These are phyloP conservation scores for Rissa tridactyla DNA, from an alignment of 2,113 vertebrate genomes.

Conservation along the genomic window DNA sequence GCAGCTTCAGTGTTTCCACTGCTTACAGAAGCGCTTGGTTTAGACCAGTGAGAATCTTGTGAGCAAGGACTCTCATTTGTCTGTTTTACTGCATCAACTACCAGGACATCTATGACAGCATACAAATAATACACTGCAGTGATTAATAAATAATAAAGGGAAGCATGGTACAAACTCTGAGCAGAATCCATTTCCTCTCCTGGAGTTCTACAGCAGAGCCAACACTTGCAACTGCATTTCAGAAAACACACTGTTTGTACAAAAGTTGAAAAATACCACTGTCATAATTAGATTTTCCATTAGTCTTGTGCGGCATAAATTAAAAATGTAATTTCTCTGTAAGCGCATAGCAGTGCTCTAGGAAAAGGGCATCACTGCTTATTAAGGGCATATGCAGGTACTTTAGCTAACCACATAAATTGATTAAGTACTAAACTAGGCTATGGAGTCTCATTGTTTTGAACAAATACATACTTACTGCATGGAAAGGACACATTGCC, in stretches of 20 bases:
- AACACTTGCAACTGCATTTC: not conserved
- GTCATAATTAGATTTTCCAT: conserved; percentile 76
- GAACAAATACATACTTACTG: conserved; percentile 38
- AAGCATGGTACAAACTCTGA: not conserved
- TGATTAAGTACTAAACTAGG: conserved; percentile 30
- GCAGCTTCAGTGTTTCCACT: not conserved
- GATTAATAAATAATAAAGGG: conserved; percentile 14
- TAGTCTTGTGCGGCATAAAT: conserved; percentile 72
- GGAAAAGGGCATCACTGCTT: conserved; percentile 70
- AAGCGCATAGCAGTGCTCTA: conserved; percentile 50
- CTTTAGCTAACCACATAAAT: conserved; percentile 9
- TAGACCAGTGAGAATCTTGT: not conserved
- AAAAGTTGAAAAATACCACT: conserved; percentile 60
- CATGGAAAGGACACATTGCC: not conserved
- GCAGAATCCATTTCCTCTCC: not conserved
- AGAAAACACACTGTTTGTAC: not conserved
- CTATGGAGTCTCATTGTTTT: conserved; percentile 34
- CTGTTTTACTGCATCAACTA: not conserved
- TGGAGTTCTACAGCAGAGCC: not conserved
- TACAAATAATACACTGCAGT: not conserved
- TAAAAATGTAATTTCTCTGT: conserved; percentile 75
- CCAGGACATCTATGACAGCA: not conserved
- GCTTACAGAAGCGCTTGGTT: not conserved
- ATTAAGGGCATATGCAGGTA: conserved; percentile 48
- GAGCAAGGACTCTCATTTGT: not conserved